phyloP scores from a whole-genome alignment of 1,140 invertebrate species.

The Lepidostoma basale region DNA sequence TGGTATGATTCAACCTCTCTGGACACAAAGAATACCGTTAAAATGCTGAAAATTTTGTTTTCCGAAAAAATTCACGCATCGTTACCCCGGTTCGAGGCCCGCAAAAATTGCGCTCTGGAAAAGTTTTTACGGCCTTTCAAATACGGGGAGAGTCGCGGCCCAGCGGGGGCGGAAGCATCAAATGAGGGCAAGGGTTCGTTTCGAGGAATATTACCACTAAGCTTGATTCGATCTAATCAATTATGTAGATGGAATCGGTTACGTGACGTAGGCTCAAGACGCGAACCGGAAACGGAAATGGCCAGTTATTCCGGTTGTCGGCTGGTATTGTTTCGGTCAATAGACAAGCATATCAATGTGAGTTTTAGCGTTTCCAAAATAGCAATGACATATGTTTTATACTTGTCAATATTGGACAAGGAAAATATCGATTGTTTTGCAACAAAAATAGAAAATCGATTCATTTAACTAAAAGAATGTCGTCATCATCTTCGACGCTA shows the following conservation, averaged over 20 bases:
- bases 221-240: constrained; percentile 36
- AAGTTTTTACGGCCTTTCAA: background rate
- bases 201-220: background rate
- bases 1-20: too few species aligned
- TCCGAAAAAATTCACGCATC: constrained; percentile 16
- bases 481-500: too few species aligned
- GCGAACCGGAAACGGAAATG: background rate
- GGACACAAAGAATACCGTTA: background rate
- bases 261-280: background rate
- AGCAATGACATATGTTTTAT: too few species aligned
- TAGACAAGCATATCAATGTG: background rate
- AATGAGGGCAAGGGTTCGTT: constrained; percentile 25
- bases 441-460: too few species aligned
- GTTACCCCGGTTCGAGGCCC: constrained; percentile 1
- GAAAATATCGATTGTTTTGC: too few species aligned
- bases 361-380: too few species aligned
- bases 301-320: background rate
- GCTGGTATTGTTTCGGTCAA: background rate
- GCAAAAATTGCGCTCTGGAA: background rate
- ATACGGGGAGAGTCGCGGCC: constrained; percentile 16
- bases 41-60: constrained; percentile 14
- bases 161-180: constrained; percentile 31
- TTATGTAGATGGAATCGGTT: constrained; percentile 32
- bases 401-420: too few species aligned
- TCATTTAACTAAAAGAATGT: too few species aligned